A percentile compares a stretch with the other conserved stretches of the same genome.
Evolutionary conservation across 2,797 vertebrate species (phyloP).

Genomic region (Amazona finschi): DNA sequence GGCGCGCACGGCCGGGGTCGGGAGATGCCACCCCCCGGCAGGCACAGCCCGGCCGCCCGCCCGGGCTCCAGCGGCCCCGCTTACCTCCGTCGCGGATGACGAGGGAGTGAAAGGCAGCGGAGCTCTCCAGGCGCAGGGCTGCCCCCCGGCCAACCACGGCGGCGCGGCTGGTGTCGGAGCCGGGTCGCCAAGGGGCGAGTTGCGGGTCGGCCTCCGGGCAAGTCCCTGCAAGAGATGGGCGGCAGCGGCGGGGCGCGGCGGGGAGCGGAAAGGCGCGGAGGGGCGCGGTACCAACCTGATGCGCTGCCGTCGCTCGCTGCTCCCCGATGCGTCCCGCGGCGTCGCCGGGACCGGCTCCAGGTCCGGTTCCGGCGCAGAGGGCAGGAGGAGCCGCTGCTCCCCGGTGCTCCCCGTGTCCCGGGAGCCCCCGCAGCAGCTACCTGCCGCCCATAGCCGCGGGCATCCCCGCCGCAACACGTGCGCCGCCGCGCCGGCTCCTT

Average conservation of each 20-base stretch:
- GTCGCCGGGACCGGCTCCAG: not conserved
- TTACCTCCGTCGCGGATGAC: conserved; percentile 45
- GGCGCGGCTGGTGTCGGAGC: conserved; percentile 11
- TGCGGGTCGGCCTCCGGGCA: not conserved
- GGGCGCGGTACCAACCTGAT: conserved; percentile 8
- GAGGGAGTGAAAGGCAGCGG: conserved; percentile 26
- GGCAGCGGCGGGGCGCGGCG: not conserved
- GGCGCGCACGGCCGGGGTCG: not conserved
- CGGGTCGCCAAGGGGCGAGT: conserved; percentile 31
- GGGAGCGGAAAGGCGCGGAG: not conserved
- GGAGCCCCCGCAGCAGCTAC: not conserved
- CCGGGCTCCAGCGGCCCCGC: not conserved
- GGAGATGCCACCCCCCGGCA: not conserved
- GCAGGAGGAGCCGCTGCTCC: not conserved
- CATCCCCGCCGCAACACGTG: conserved; percentile 4
- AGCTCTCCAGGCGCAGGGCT: conserved; percentile 35
- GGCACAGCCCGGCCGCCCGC: not conserved
- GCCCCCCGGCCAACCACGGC: conserved; percentile 36
- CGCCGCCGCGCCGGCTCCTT: not conserved
- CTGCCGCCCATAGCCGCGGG: not conserved
- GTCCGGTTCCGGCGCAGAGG: not conserved
- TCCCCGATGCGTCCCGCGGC: not conserved
- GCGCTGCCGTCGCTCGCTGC: not conserved
- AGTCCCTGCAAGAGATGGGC: conserved; percentile 26
- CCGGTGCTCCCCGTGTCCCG: not conserved